phyloP scores from a whole-genome alignment of 1,140 invertebrate species.

The Scaptomyza hsui region DNA sequence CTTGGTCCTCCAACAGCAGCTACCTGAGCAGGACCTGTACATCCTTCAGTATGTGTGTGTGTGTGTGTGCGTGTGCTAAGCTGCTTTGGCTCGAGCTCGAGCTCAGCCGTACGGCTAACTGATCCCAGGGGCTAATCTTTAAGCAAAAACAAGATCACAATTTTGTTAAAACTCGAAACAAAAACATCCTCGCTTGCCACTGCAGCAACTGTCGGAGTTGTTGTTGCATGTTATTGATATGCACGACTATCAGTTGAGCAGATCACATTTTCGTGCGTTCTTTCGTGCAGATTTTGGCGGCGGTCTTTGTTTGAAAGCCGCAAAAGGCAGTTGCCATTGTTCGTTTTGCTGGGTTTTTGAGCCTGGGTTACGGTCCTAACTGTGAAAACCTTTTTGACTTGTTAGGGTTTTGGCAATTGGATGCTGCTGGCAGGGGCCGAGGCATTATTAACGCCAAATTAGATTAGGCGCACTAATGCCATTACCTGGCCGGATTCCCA shows the following conservation, averaged over 20 bases:
- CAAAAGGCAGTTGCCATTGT: slow-evolving; percentile 76
- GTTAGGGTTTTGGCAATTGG: slow-evolving; percentile 68
- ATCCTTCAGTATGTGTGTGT: slow-evolving; percentile 26
- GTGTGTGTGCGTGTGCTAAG: slow-evolving; percentile 45
- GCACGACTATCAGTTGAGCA: slow-evolving; percentile 51
- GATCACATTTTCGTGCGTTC: slow-evolving; percentile 52
- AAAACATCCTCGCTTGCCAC: slow-evolving; percentile 50
- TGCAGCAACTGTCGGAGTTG: slow-evolving; percentile 1
- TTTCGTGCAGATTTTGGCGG: slow-evolving; percentile 49
- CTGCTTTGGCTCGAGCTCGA: slow-evolving; percentile 74
- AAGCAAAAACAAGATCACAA: slow-evolving; percentile 78
- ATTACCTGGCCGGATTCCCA: slow-evolving; percentile 56
- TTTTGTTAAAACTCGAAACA: slow-evolving; percentile 64
- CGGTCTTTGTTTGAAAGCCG: slow-evolving; percentile 67
- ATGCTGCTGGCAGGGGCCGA: slow-evolving; percentile 28
- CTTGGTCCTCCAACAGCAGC: slow-evolving; percentile 25
- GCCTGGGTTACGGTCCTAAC: slow-evolving; percentile 29
- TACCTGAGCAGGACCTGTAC: slow-evolving; percentile 53
- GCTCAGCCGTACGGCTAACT: slow-evolving; percentile 21
- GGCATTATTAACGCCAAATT: slow-evolving; percentile 81
- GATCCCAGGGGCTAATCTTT: slow-evolving; percentile 69
- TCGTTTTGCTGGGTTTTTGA: slow-evolving; percentile 28
- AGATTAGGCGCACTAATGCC: slow-evolving; percentile 79
- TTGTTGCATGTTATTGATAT: slow-evolving; percentile 71
- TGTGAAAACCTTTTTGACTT: slow-evolving; percentile 83